Conservation (phyloP, 2,113 vertebrate species). For the Leptobrachium leishanense region DNA sequence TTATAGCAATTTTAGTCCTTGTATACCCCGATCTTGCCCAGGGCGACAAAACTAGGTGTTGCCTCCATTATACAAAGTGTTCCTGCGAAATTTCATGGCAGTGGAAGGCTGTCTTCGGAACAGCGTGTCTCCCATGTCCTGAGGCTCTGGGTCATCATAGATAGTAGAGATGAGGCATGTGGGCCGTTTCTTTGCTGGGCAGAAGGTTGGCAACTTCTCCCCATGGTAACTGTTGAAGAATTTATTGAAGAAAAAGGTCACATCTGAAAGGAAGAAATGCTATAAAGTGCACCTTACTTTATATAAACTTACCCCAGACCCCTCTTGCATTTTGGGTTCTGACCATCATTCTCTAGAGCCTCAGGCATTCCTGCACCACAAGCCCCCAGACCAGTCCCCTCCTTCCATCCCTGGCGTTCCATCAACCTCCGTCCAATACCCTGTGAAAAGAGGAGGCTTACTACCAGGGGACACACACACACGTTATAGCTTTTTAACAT, state of each 20-base stretch:
- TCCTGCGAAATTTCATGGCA: constrained; percentile 82
- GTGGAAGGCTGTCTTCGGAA: constrained; percentile 80
- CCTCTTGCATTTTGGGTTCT: constrained; percentile 89
- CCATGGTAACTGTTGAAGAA: constrained; percentile 82
- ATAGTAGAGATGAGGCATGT: constrained; percentile 80
- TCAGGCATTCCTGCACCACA: constrained; percentile 78
- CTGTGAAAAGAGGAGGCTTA: constrained; percentile 59
- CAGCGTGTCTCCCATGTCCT: constrained; percentile 76
- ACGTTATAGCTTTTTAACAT: too few species aligned
- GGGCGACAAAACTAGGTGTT: too few species aligned
- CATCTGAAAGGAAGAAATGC: background rate
- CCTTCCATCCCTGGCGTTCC: constrained; percentile 92
- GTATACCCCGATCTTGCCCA: too few species aligned
- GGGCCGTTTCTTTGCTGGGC: constrained; percentile 67
- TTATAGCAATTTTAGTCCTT: too few species aligned
- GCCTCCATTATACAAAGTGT: too few species aligned
- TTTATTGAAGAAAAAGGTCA: background rate
- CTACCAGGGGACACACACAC: too few species aligned
- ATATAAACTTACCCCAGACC: constrained; percentile 87
- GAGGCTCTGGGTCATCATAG: constrained; percentile 82
- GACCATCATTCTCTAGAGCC: constrained; percentile 86
- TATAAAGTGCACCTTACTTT: background rate
- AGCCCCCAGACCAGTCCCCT: constrained; percentile 86
- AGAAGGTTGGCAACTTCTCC: constrained; percentile 80
- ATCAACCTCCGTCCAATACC: constrained; percentile 90